Evolutionary conservation across 2,113 vertebrate species (phyloP).

Genomic region (Herpetotheres cachinnans): DNA sequence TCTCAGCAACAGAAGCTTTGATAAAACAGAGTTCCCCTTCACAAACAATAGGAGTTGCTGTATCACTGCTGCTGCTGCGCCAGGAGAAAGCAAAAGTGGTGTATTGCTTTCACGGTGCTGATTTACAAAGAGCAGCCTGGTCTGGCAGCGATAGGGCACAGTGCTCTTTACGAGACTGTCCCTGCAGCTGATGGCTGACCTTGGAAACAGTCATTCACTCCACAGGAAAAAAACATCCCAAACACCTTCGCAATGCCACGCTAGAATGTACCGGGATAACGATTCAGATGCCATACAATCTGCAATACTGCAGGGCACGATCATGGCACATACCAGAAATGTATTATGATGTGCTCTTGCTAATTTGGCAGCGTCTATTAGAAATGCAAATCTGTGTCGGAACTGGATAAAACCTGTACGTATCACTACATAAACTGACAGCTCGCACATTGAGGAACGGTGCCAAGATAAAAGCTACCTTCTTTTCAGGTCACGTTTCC

Average conservation of each 20-base stretch:
- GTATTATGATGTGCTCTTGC: not conserved
- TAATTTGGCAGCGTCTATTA: not conserved
- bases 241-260: not conserved
- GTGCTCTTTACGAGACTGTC: not conserved
- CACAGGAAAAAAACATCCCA: not conserved
- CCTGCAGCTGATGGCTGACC: not conserved
- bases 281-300: constrained; percentile 3
- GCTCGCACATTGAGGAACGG: not conserved
- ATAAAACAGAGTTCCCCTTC: not conserved
- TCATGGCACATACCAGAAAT: not conserved
- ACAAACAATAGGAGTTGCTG: not conserved
- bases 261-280: not conserved
- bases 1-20: not conserved
- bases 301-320: not conserved
- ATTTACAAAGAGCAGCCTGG: not conserved
- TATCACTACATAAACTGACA: not conserved
- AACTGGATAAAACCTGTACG: not conserved
- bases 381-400: not conserved
- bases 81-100: not conserved
- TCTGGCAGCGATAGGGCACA: not conserved
- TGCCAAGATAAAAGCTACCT: not conserved
- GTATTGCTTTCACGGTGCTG: not conserved
- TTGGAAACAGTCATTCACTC: not conserved
- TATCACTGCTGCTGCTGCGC: not conserved
- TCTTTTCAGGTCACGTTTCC: not conserved